phyloP scores from a whole-genome alignment of 2,113 vertebrate species.

The Protobothrops mucrosquamatus region DNA sequence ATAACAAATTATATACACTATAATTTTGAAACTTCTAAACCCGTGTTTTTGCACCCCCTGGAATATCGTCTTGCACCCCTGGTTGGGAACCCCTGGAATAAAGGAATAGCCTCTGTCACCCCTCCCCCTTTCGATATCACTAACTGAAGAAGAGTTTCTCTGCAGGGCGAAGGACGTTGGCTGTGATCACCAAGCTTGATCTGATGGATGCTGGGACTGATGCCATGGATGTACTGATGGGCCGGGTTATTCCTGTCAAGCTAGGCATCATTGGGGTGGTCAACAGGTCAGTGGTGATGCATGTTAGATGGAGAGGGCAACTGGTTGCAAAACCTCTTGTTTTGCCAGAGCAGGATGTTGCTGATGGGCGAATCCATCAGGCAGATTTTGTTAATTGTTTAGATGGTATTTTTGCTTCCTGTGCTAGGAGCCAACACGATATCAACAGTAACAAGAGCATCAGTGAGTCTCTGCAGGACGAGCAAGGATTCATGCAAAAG shows the following conservation, averaged over 20 bases:
- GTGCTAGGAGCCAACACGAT: slow-evolving; percentile 76
- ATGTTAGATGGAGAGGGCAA: neutral
- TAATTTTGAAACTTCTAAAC: too few relatives aligned
- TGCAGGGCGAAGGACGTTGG: slow-evolving; percentile 75
- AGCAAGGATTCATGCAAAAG: slow-evolving; percentile 77
- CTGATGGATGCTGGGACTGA: slow-evolving; percentile 82
- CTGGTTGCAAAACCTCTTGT: neutral
- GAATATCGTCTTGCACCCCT: too few relatives aligned
- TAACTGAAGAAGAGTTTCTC: neutral
- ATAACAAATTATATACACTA: too few relatives aligned
- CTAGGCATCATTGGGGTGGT: slow-evolving; percentile 81
- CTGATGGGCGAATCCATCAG: neutral
- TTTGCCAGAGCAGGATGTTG: neutral
- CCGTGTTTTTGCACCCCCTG: too few relatives aligned
- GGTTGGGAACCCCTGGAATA: neutral
- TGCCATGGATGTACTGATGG: slow-evolving; percentile 78
- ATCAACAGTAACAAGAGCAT: slow-evolving; percentile 76
- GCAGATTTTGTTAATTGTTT: neutral
- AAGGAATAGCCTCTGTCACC: neutral
- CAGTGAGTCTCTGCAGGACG: slow-evolving; percentile 65
- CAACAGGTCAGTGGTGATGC: slow-evolving; percentile 70
- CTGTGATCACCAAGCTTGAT: slow-evolving; percentile 80
- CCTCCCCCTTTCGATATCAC: neutral
- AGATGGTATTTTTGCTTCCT: neutral
- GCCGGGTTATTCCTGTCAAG: slow-evolving; percentile 77